A percentile compares a stretch with the other conserved stretches of the same genome.
phyloP scores from a whole-genome alignment of 2,113 vertebrate genomes.

The Salvelinus alpinus region DNA sequence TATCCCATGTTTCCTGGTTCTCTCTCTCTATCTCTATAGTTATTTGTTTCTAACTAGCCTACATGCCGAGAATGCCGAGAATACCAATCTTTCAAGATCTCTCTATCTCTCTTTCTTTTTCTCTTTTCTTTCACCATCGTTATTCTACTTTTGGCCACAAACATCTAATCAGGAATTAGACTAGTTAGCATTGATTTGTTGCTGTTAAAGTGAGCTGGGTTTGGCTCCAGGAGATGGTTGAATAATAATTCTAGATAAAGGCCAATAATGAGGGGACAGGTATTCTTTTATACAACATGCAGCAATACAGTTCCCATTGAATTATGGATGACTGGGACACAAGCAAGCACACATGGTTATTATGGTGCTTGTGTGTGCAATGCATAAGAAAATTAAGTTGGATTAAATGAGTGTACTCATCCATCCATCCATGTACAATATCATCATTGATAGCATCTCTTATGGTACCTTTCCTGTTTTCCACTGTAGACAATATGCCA shows the following conservation, averaged over 20 bases:
- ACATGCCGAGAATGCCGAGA: slow-evolving; percentile 5
- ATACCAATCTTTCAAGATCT: slow-evolving; percentile 3
- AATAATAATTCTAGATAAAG: slow-evolving; percentile 1
- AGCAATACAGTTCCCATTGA: not conserved
- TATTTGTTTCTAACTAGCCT: slow-evolving; percentile 25
- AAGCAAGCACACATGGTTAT: too few relatives aligned
- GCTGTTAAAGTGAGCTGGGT: slow-evolving; percentile 2
- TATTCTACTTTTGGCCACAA: slow-evolving; percentile 28
- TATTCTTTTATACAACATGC: not conserved
- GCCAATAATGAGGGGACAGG: not conserved
- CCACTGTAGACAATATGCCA: not conserved
- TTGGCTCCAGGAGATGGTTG: not conserved
- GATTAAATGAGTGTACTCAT: too few relatives aligned
- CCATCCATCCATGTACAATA: too few relatives aligned
- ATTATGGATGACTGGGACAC: too few relatives aligned
- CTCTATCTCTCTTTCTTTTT: not conserved
- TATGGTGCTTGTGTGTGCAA: too few relatives aligned
- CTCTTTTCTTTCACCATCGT: slow-evolving; percentile 17
- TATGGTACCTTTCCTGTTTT: too few relatives aligned
- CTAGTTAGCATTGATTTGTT: slow-evolving; percentile 33
- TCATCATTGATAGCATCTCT: too few relatives aligned
- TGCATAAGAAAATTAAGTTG: too few relatives aligned
- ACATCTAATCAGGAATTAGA: slow-evolving; percentile 28
- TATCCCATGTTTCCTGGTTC: too few relatives aligned
- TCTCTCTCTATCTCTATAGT: not conserved